phyloP scores from a whole-genome alignment of 2,113 vertebrate species.

The Sporophila hypoxantha region DNA sequence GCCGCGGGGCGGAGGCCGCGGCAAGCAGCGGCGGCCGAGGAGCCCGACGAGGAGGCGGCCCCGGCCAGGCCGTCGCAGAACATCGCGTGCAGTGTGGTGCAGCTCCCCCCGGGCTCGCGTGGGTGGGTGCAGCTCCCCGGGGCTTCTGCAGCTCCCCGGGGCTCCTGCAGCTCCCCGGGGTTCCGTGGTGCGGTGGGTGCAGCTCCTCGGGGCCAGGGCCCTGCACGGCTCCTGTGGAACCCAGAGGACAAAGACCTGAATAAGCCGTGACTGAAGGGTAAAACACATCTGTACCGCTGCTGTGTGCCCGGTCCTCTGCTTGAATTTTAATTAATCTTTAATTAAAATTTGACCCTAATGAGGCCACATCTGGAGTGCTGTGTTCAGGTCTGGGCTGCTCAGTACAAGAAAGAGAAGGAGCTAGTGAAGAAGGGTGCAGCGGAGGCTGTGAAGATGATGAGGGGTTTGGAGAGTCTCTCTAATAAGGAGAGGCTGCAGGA shows the following conservation, averaged over 20 bases:
- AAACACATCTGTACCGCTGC: background rate
- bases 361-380: background rate
- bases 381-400: background rate
- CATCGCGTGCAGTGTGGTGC: constrained; percentile 74
- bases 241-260: background rate
- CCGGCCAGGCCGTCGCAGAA: constrained; percentile 63
- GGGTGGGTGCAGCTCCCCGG: constrained; percentile 57
- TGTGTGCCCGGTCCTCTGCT: accelerated
- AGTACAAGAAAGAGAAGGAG: background rate
- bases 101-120: no score
- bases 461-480: background rate
- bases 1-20: background rate
- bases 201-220: background rate
- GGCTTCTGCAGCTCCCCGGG: no score
- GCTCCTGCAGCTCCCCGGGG: no score
- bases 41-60: constrained; percentile 53
- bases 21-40: constrained; percentile 44
- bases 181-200: constrained; percentile 30
- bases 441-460: background rate
- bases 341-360: background rate
- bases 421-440: background rate
- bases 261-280: background rate
- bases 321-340: background rate
- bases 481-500: background rate
- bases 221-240: background rate